These are phyloP conservation scores for Muntiacus muntjak DNA, from an alignment of 2,113 vertebrate genomes.

Conservation along the genomic window DNA sequence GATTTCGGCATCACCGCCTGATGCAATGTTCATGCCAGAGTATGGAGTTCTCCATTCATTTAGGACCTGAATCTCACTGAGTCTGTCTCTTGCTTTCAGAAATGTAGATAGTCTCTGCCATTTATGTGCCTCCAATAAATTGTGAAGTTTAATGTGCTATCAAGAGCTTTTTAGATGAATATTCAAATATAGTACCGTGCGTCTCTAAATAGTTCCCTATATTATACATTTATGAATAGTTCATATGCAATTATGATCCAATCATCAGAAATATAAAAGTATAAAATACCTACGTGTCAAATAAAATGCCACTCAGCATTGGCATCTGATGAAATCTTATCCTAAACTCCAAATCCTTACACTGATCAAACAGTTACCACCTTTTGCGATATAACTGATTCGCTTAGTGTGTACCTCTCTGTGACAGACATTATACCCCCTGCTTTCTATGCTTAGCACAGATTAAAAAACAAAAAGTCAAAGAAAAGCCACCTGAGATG, in stretches of 20 bases:
- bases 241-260: background rate
- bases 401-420: background rate
- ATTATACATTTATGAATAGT: background rate
- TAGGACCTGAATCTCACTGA: background rate
- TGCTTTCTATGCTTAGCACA: background rate
- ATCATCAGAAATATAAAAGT: background rate
- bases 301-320: background rate
- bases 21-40: background rate
- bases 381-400: background rate
- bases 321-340: background rate
- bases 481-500: background rate
- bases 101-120: background rate
- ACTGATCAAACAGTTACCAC: background rate
- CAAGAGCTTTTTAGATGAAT: background rate
- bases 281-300: background rate
- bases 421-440: background rate
- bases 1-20: background rate
- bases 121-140: background rate
- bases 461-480: background rate
- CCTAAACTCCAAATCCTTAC: background rate
- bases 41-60: background rate
- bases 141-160: background rate
- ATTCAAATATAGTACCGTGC: background rate
- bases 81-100: conserved; percentile 18
- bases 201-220: background rate